A percentile compares a stretch with the other conserved stretches of the same genome.
phyloP scores from a whole-genome alignment of 92 coral and sea anemone species.

The Epizoanthus scotinus region DNA sequence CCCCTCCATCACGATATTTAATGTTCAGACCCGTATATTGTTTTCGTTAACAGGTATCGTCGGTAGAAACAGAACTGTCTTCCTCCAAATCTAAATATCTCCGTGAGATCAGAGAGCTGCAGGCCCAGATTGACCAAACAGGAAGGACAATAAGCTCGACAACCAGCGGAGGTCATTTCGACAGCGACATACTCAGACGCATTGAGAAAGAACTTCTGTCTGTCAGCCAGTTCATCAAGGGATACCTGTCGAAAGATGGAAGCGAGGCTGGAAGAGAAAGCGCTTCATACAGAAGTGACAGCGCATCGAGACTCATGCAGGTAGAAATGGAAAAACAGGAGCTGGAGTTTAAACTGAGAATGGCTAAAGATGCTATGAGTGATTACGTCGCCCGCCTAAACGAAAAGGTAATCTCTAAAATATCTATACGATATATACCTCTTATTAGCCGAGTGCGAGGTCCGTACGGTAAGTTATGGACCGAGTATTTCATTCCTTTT shows the following conservation, averaged over 20 bases:
- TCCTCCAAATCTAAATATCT: slow-evolving; percentile 50
- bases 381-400: slow-evolving; percentile 78
- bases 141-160: slow-evolving; percentile 63
- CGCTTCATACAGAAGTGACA: slow-evolving; percentile 36
- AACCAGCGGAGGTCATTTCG: slow-evolving; percentile 45
- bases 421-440: too few species aligned
- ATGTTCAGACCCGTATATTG: too few species aligned
- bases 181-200: slow-evolving; percentile 63
- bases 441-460: too few species aligned
- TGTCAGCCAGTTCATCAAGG: slow-evolving; percentile 71
- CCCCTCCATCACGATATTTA: too few species aligned
- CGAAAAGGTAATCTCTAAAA: slow-evolving; percentile 64
- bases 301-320: slow-evolving; percentile 57
- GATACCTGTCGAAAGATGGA: slow-evolving; percentile 47
- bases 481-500: too few species aligned
- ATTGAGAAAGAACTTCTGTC: slow-evolving; percentile 77
- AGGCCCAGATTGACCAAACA: slow-evolving; percentile 64
- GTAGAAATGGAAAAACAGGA: slow-evolving; percentile 84
- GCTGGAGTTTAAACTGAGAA: slow-evolving; percentile 75
- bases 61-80: slow-evolving; percentile 47
- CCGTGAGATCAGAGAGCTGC: slow-evolving; percentile 64
- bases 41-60: slow-evolving; percentile 40
- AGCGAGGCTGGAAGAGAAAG: slow-evolving; percentile 54
- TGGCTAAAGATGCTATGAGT: slow-evolving; percentile 81
- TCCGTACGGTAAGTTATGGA: too few species aligned